Percentiles rank a stretch among this genome's conserved stretches.
These are phyloP conservation scores for Xiphophorus hellerii DNA, from an alignment of 2,113 vertebrate genomes.

Conservation along the genomic window DNA sequence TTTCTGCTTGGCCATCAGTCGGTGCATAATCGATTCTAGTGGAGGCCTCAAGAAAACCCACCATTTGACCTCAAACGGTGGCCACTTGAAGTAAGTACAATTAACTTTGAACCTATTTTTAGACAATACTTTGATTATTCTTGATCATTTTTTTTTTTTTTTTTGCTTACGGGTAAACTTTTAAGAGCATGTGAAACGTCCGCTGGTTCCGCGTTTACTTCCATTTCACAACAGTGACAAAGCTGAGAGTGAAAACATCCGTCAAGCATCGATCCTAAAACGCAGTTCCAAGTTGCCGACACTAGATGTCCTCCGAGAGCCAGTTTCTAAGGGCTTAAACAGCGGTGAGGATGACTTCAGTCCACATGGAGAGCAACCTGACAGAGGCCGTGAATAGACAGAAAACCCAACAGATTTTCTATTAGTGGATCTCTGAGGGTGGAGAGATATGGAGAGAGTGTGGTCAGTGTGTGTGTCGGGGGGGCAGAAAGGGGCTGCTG, in stretches of 20 bases:
- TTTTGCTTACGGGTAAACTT: neutral
- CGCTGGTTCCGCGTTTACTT: neutral
- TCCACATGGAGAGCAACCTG: conserved; percentile 38
- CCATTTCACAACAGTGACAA: neutral
- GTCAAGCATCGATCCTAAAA: neutral
- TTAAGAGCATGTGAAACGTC: neutral
- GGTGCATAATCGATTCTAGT: too few relatives aligned
- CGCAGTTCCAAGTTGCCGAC: conserved; percentile 4
- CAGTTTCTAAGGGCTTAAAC: conserved; percentile 31
- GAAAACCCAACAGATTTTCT: neutral
- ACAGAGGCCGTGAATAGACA: neutral
- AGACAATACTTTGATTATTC: neutral
- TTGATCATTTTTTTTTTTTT: neutral
- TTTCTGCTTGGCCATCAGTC: neutral
- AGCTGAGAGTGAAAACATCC: neutral
- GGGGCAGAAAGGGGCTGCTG: neutral
- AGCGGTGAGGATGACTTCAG: conserved; percentile 44
- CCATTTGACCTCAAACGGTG: neutral
- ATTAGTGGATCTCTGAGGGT: neutral
- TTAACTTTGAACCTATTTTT: too few relatives aligned
- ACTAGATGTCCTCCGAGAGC: conserved; percentile 68
- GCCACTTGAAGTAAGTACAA: too few relatives aligned
- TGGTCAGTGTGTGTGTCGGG: conserved; percentile 12
- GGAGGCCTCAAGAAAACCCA: neutral
- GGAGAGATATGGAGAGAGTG: neutral